Conservation (phyloP, 2,888 invertebrate genomes). For the Perithous albicinctus region DNA sequence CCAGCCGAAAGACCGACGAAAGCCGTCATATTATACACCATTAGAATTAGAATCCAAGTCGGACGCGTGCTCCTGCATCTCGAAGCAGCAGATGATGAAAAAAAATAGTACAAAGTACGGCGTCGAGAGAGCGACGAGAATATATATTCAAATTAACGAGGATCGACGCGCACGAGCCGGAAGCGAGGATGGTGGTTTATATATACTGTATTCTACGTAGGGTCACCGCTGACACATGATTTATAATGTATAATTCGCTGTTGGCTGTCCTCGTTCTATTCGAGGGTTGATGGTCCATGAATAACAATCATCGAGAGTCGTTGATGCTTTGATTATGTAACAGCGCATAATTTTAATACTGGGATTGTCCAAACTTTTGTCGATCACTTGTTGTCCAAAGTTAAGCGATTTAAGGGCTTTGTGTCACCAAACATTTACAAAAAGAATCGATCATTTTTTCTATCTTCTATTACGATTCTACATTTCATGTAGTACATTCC, state of each 20-base stretch:
- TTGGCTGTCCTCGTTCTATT: constrained; percentile 50
- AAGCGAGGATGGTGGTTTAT: constrained; percentile 59
- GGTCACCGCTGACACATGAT: constrained; percentile 66
- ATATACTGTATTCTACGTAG: constrained; percentile 41
- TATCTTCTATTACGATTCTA: too few species aligned
- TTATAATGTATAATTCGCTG: constrained; percentile 72
- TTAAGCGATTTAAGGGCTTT: neutral
- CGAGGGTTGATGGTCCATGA: constrained; percentile 59
- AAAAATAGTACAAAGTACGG: constrained; percentile 60
- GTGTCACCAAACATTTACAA: too few species aligned
- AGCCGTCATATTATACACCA: constrained; percentile 66
- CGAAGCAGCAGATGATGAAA: constrained; percentile 63
- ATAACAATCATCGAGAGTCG: constrained; percentile 58
- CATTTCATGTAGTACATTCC: too few species aligned
- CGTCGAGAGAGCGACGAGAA: constrained; percentile 62
- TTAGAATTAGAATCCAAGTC: constrained; percentile 81
- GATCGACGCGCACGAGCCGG: constrained; percentile 75
- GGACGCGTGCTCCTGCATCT: constrained; percentile 79
- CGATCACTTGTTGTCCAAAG: neutral
- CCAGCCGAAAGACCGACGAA: constrained; percentile 43
- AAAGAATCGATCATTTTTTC: too few species aligned
- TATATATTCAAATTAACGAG: constrained; percentile 77
- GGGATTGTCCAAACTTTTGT: neutral
- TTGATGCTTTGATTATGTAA: constrained; percentile 6
- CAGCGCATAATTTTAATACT: neutral